A percentile compares a stretch with the other conserved stretches of the same genome.
phyloP scores from a whole-genome alignment of 2,797 vertebrate genomes.

The Galagoides demidoff region DNA sequence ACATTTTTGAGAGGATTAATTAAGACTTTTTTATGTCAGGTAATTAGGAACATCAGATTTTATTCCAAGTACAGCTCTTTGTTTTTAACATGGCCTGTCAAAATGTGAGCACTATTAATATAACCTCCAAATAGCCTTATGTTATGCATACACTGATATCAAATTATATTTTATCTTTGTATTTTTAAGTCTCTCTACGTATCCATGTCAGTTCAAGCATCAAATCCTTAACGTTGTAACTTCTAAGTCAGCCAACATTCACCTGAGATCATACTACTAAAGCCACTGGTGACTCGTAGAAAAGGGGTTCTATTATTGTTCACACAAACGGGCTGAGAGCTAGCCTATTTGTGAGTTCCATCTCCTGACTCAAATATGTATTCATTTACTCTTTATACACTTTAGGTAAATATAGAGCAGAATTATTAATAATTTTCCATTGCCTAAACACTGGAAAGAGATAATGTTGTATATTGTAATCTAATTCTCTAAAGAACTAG shows the following conservation, averaged over 20 bases:
- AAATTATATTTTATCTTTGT: background rate
- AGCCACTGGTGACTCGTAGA: background rate
- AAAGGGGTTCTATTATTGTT: slow-evolving; percentile 23
- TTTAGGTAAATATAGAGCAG: background rate
- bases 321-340: background rate
- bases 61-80: background rate
- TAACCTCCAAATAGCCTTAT: background rate
- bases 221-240: background rate
- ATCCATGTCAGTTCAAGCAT: background rate
- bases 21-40: background rate
- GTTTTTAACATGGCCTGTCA: background rate
- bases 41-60: background rate
- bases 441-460: background rate
- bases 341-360: background rate
- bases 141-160: background rate
- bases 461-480: background rate
- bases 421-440: background rate
- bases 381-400: background rate
- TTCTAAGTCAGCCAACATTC: background rate
- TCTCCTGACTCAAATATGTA: slow-evolving; percentile 11
- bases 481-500: background rate
- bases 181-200: background rate
- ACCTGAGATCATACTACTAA: background rate
- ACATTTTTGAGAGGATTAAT: background rate
- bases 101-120: background rate